Conservation (phyloP, 2,888 invertebrate genomes). For the Synergus itoensis region DNA sequence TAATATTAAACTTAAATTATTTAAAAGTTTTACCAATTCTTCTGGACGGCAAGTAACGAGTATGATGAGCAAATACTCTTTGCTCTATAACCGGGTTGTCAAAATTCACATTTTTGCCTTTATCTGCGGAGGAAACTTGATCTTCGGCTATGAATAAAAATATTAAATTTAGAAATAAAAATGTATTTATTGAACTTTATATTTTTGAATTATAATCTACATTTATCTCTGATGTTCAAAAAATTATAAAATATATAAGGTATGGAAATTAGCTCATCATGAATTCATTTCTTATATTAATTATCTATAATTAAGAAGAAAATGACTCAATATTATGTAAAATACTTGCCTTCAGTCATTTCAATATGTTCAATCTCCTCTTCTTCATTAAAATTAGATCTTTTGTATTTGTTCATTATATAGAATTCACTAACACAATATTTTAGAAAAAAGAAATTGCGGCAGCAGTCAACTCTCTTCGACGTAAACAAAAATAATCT, state of each 20-base stretch:
- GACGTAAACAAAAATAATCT: constrained; percentile 24
- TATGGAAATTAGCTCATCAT: background rate
- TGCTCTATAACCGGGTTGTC: background rate
- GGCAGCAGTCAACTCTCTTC: background rate
- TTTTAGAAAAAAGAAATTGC: background rate
- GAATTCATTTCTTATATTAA: background rate
- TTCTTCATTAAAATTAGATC: background rate
- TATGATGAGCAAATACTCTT: constrained; percentile 28
- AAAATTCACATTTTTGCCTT: background rate
- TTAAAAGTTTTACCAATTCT: constrained; percentile 4
- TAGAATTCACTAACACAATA: background rate
- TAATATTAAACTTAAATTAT: background rate
- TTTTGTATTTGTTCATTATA: constrained; percentile 8
- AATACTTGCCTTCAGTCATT: constrained; percentile 27
- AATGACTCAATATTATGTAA: background rate
- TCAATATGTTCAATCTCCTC: constrained; percentile 30
- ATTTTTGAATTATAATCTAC: background rate
- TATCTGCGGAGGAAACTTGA: background rate
- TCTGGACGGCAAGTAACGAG: constrained; percentile 29
- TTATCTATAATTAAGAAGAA: background rate
- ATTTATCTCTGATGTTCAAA: too few relatives aligned
- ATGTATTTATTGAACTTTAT: background rate
- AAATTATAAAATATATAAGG: background rate
- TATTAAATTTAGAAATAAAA: background rate
- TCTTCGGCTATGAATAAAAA: constrained; percentile 12